A percentile compares a stretch with the other conserved stretches of the same genome.
These are phyloP conservation scores for Lampropteryx suffumata DNA, from an alignment of 2,888 invertebrate species.

Conservation along the genomic window DNA sequence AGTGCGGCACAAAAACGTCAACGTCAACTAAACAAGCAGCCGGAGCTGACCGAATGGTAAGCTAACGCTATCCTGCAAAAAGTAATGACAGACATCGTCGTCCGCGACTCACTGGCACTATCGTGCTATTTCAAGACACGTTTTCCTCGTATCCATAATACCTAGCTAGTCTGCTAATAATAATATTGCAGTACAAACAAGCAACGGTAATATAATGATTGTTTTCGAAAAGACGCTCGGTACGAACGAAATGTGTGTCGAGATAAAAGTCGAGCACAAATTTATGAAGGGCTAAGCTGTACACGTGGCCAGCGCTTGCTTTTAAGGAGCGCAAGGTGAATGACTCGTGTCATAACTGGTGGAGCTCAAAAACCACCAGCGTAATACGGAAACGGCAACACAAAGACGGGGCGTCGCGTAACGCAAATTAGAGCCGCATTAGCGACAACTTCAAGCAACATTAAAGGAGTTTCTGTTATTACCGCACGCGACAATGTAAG, in stretches of 20 bases:
- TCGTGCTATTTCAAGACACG: conserved; percentile 70
- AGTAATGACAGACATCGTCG: conserved; percentile 59
- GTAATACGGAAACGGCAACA: conserved; percentile 44
- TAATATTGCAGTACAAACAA: conserved; percentile 49
- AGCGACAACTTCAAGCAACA: conserved; percentile 56
- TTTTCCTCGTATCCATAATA: conserved; percentile 72
- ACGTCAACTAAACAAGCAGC: conserved; percentile 53
- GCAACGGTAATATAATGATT: conserved; percentile 47
- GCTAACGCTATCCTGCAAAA: conserved; percentile 50
- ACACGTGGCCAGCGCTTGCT: conserved; percentile 49
- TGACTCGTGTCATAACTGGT: conserved; percentile 52
- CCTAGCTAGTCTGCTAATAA: conserved; percentile 57
- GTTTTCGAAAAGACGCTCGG: conserved; percentile 42
- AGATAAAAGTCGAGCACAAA: conserved; percentile 36
- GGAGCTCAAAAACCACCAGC: conserved; percentile 42
- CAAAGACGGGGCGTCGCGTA: conserved; percentile 43
- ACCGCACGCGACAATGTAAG: conserved; percentile 52
- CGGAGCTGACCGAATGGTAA: conserved; percentile 36
- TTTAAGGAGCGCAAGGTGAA: conserved; percentile 54
- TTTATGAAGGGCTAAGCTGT: conserved; percentile 38
- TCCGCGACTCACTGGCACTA: conserved; percentile 56
- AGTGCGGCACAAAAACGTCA: conserved; percentile 58
- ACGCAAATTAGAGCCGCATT: conserved; percentile 56
- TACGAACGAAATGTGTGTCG: conserved; percentile 38
- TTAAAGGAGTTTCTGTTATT: conserved; percentile 58